A percentile compares a stretch with the other conserved stretches of the same genome.
phyloP scores from a whole-genome alignment of 2,797 vertebrate species.

The Xenops minutus region DNA sequence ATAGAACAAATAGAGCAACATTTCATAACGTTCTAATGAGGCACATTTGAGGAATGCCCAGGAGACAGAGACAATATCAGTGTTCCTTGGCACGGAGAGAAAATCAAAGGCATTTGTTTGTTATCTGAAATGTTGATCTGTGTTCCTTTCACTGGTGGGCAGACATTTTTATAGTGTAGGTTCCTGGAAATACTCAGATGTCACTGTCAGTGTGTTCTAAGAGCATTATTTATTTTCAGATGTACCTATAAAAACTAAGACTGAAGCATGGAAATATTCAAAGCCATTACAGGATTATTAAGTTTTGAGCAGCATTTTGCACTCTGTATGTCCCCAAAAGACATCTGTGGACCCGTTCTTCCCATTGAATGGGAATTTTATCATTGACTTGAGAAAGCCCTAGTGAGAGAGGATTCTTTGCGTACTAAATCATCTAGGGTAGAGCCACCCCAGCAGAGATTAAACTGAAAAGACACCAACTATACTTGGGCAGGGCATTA shows the following conservation, averaged over 20 bases:
- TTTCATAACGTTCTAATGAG: slow-evolving; percentile 46
- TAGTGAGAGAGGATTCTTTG: not conserved
- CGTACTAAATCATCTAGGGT: not conserved
- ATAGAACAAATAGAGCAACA: slow-evolving; percentile 31
- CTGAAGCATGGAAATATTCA: not conserved
- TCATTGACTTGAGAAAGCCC: not conserved
- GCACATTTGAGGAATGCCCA: slow-evolving; percentile 32
- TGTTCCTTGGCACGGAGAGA: slow-evolving; percentile 37
- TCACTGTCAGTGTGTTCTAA: not conserved
- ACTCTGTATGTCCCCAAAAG: not conserved
- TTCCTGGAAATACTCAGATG: slow-evolving; percentile 58
- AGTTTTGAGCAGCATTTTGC: not conserved
- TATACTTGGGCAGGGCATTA: not conserved
- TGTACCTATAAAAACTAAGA: slow-evolving; percentile 7
- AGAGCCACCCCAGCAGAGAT: not conserved
- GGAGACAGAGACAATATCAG: slow-evolving; percentile 51
- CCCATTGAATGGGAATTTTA: not conserved
- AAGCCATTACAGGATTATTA: not conserved
- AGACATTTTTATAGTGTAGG: slow-evolving; percentile 11
- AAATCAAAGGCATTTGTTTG: slow-evolving; percentile 59
- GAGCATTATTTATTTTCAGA: slow-evolving; percentile 11
- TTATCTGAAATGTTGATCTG: slow-evolving; percentile 43
- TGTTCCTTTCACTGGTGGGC: slow-evolving; percentile 1
- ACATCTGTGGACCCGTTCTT: not conserved
- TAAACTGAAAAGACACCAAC: not conserved